Evolutionary conservation across 1,140 invertebrate genomes (phyloP).

Genomic region (Tetramorium simillimum): DNA sequence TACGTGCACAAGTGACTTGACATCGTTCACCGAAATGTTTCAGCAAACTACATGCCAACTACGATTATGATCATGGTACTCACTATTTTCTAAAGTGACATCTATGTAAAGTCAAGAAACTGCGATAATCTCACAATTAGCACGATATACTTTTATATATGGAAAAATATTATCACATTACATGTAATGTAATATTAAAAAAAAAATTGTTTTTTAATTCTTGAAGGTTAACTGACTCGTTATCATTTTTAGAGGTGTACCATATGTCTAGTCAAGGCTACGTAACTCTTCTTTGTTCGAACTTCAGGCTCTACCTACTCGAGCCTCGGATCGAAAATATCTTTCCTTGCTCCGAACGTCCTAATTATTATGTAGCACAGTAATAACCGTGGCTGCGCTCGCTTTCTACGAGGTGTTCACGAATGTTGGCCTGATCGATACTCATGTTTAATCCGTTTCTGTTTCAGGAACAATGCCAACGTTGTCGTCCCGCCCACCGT

Average conservation of each 20-base stretch:
- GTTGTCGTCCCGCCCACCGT: slow-evolving; percentile 73
- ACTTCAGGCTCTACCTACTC: background rate
- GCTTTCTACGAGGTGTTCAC: slow-evolving; percentile 9
- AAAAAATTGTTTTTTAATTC: background rate
- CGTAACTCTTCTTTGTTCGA: background rate
- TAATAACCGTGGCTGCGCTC: slow-evolving; percentile 18
- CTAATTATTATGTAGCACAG: background rate
- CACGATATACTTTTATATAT: background rate
- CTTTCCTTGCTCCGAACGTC: background rate
- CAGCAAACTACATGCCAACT: slow-evolving; percentile 26
- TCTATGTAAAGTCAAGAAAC: background rate
- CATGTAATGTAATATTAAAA: background rate
- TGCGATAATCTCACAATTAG: background rate
- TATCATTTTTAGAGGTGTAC: background rate
- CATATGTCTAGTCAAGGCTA: background rate
- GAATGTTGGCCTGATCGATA: slow-evolving; percentile 42
- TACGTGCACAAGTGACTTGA: slow-evolving; percentile 29
- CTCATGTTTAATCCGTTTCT: slow-evolving; percentile 56
- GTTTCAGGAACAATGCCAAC: slow-evolving; percentile 82
- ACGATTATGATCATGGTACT: slow-evolving; percentile 3
- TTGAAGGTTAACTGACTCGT: background rate
- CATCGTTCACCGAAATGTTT: slow-evolving; percentile 41
- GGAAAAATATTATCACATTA: background rate
- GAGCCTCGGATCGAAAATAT: slow-evolving; percentile 5
- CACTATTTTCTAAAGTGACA: background rate